phyloP scores from a whole-genome alignment of 1,140 invertebrate species.

The Pararge aegeria region DNA sequence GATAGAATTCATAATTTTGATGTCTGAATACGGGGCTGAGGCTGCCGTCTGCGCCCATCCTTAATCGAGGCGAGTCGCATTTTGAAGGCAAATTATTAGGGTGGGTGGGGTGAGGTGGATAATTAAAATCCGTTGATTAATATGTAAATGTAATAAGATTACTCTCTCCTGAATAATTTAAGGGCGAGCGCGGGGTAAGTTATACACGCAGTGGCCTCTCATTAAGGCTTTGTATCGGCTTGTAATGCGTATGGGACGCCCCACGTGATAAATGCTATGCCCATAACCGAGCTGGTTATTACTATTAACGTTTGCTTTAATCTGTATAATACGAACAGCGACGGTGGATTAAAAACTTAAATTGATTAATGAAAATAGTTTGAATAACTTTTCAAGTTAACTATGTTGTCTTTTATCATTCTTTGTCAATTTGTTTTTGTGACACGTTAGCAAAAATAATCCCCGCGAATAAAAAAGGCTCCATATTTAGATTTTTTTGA shows the following conservation, averaged over 20 bases:
- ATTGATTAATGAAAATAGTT: background rate
- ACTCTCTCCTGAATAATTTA: constrained; percentile 82
- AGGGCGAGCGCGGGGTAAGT: constrained; percentile 58
- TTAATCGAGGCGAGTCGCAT: constrained; percentile 69
- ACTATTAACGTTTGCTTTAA: background rate
- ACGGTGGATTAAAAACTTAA: background rate
- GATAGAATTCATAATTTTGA: no score
- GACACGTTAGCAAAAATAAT: no score
- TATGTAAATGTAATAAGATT: constrained; percentile 99
- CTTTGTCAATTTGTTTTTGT: no score
- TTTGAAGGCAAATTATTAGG: constrained; percentile 73
- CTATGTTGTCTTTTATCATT: no score
- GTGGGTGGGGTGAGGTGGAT: constrained; percentile 81
- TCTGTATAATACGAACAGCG: background rate
- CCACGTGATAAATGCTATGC: background rate
- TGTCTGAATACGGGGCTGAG: background rate
- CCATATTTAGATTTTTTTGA: no score
- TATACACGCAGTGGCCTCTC: constrained; percentile 66
- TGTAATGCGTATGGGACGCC: constrained; percentile 4
- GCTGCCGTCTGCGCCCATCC: constrained; percentile 32
- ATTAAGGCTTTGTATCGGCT: constrained; percentile 56
- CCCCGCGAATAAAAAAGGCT: no score
- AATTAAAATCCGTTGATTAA: constrained; percentile 98
- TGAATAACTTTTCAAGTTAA: no score
- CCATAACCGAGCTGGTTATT: background rate